Conservation (phyloP, 1,140 invertebrate species). For the Drosophila nigromelanica region DNA sequence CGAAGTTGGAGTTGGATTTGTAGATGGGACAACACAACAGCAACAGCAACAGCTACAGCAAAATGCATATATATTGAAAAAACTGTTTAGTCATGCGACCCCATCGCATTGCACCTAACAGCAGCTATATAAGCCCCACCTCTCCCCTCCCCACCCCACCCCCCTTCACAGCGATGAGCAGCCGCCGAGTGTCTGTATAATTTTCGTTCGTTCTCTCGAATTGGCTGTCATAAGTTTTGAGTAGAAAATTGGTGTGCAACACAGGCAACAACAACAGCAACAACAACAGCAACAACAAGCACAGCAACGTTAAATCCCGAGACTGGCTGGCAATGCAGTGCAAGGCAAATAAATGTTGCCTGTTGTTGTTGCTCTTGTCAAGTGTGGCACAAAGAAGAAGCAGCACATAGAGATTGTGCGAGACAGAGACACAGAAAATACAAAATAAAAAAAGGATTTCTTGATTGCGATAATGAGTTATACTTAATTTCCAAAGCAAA, state of each 20-base stretch:
- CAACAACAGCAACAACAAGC: conserved; percentile 54
- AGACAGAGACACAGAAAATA: background rate
- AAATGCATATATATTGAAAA: conserved; percentile 32
- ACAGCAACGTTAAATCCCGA: conserved; percentile 29
- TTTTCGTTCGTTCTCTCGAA: conserved; percentile 80
- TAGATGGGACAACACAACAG: conserved; percentile 11
- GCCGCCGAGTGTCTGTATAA: conserved; percentile 70
- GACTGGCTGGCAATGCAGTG: conserved; percentile 4
- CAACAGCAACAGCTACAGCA: conserved; percentile 7
- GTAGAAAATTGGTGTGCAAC: conserved; percentile 81
- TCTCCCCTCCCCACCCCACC: background rate
- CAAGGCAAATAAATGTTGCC: conserved; percentile 20
- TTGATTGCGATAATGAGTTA: conserved; percentile 82
- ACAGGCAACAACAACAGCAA: conserved; percentile 40
- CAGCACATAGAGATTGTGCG: conserved; percentile 1
- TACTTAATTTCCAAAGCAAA: conserved; percentile 69
- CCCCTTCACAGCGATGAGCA: conserved; percentile 7
- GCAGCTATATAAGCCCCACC: conserved; percentile 26
- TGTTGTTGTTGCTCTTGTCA: conserved; percentile 27
- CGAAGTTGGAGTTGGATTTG: conserved; percentile 19
- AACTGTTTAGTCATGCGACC: conserved; percentile 63
- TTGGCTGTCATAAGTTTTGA: conserved; percentile 82
- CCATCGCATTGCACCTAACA: conserved; percentile 24
- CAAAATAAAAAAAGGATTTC: conserved; percentile 61
- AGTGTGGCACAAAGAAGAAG: conserved; percentile 45